A percentile compares a stretch with the other conserved stretches of the same genome.
These are phyloP conservation scores for Mactromeris polynyma DNA, from an alignment of 2,888 invertebrate genomes.

Conservation along the genomic window DNA sequence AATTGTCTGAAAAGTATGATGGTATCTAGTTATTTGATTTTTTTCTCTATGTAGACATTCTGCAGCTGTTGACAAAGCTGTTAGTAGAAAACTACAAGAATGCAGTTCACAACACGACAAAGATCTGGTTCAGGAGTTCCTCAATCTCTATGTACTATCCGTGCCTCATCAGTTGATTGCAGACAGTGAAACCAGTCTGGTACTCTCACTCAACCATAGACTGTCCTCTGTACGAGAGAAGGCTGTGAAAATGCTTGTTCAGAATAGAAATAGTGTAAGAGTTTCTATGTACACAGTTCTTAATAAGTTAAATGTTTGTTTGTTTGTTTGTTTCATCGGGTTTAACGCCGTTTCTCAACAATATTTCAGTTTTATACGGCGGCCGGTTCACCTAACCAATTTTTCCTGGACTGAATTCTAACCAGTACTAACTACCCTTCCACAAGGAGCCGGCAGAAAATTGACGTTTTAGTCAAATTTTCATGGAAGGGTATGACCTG, in stretches of 20 bases:
- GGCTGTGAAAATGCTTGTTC: constrained; percentile 90
- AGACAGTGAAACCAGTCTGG: constrained; percentile 87
- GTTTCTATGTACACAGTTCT: too few relatives aligned
- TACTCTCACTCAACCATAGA: constrained; percentile 92
- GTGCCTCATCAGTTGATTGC: constrained; percentile 80
- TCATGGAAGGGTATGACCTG: too few relatives aligned
- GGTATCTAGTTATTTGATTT: neutral
- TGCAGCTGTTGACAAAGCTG: constrained; percentile 74
- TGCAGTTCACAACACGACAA: constrained; percentile 62
- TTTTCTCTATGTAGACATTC: constrained; percentile 72
- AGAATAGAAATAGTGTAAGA: constrained; percentile 87
- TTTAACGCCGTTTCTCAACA: too few relatives aligned
- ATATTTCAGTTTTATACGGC: too few relatives aligned
- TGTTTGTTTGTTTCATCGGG: neutral
- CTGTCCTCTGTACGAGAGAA: constrained; percentile 90
- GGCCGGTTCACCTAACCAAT: too few relatives aligned
- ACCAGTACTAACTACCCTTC: too few relatives aligned
- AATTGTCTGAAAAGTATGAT: too few relatives aligned
- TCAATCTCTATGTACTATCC: constrained; percentile 79
- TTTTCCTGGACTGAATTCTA: too few relatives aligned
- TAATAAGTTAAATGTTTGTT: too few relatives aligned
- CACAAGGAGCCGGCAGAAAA: too few relatives aligned
- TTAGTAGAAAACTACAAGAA: constrained; percentile 63
- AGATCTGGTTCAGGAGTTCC: constrained; percentile 76
- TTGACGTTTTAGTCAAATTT: too few relatives aligned